Evolutionary conservation across 64 coral and sea anemone genomes (phyloP).

Genomic region (Pocillopora verrucosa): DNA sequence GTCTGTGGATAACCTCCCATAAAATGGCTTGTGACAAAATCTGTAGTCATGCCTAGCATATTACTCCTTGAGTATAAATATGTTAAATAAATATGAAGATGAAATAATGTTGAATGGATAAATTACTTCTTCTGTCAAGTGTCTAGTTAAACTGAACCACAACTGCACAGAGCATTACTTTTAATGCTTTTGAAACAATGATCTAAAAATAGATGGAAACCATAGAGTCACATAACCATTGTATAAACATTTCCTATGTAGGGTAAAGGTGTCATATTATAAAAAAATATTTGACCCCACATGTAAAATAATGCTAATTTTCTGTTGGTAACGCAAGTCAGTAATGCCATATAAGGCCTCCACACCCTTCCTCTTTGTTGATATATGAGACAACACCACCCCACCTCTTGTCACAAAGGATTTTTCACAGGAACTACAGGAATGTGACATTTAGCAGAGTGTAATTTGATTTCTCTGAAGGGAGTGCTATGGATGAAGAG

Average conservation of each 20-base stretch:
- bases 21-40: not conserved
- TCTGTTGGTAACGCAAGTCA: constrained; percentile 15
- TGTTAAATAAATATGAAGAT: not conserved
- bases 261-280: constrained; percentile 1
- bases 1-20: not conserved
- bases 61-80: not conserved
- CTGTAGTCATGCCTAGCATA: constrained; percentile 17
- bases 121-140: not conserved
- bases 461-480: not conserved
- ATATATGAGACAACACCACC: not conserved
- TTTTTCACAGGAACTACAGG: not conserved
- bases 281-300: not conserved
- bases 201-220: constrained; percentile 3
- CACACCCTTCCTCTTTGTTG: not conserved
- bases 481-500: not conserved
- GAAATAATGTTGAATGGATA: not conserved
- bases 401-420: not conserved
- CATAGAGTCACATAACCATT: not conserved
- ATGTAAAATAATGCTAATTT: not conserved
- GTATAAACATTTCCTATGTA: not conserved
- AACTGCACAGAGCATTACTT: not conserved
- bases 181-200: not conserved
- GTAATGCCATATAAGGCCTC: constrained; percentile 3
- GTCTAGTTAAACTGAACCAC: not conserved
- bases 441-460: not conserved